A percentile compares a stretch with the other conserved stretches of the same genome.
Conservation (phyloP, 2,797 vertebrate genomes). For the Cygnus olor region DNA sequence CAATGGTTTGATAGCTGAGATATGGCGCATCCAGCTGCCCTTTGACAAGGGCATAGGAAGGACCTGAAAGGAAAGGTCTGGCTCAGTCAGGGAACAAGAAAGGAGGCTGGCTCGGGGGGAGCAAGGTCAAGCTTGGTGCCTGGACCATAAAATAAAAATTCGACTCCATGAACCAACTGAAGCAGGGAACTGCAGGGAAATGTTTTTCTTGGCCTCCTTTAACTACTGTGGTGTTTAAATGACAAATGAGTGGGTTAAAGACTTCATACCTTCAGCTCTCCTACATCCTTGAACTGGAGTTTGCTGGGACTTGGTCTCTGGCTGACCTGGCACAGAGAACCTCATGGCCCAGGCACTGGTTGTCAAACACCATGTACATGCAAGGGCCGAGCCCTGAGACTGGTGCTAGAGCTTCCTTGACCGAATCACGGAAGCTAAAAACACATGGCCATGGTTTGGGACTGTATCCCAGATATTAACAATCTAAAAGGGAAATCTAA, state of each 20-base stretch:
- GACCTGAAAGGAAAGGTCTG: not conserved
- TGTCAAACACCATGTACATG: rapidly evolving
- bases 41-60: no score
- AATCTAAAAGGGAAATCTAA: not conserved
- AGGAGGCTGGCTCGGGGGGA: not conserved
- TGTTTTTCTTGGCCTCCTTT: not conserved
- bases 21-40: not conserved
- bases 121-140: not conserved
- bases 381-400: not conserved
- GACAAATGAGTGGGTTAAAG: not conserved
- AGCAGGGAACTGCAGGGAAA: not conserved
- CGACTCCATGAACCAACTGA: not conserved
- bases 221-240: not conserved
- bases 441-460: rapidly evolving
- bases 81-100: no score
- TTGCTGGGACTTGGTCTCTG: not conserved
- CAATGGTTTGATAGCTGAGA: not conserved
- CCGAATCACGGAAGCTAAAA: rapidly evolving
- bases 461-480: not conserved
- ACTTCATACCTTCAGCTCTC: not conserved
- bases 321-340: not conserved
- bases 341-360: not conserved
- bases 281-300: not conserved
- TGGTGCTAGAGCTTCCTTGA: not conserved
- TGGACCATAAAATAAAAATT: rapidly evolving